phyloP scores from a whole-genome alignment of 2,113 vertebrate species.

The Xenopus tropicalis region DNA sequence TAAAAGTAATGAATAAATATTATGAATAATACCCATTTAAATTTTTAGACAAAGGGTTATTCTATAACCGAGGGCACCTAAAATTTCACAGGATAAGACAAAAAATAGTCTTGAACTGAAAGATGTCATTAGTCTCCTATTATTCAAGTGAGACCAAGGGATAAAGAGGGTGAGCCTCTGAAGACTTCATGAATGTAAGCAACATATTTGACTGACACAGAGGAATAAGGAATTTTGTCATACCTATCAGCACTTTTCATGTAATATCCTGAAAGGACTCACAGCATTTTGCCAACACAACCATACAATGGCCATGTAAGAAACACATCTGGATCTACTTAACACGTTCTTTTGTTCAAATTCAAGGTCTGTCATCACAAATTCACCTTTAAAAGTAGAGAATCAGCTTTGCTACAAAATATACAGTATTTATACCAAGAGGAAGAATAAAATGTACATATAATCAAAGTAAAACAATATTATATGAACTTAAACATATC shows the following conservation, averaged over 20 bases:
- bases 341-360: not conserved
- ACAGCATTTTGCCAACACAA: conserved; percentile 17
- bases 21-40: too few species aligned
- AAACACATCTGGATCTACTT: conserved; percentile 29
- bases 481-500: too few species aligned
- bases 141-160: conserved; percentile 22
- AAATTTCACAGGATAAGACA: not conserved
- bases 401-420: too few species aligned
- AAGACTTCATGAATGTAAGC: conserved; percentile 16
- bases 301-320: not conserved
- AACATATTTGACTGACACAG: conserved; percentile 28
- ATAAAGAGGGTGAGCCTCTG: conserved; percentile 15
- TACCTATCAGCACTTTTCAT: conserved; percentile 34
- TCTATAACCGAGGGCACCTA: conserved; percentile 11
- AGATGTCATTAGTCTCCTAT: conserved; percentile 9
- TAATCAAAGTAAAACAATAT: too few species aligned
- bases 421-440: too few species aligned
- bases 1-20: too few species aligned
- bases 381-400: too few species aligned
- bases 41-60: not conserved
- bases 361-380: too few species aligned
- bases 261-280: conserved; percentile 6
- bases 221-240: conserved; percentile 30
- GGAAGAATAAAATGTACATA: too few species aligned
- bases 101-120: not conserved